Evolutionary conservation across 2,888 invertebrate species (phyloP).

Genomic region (Argyresthia goedartella): DNA sequence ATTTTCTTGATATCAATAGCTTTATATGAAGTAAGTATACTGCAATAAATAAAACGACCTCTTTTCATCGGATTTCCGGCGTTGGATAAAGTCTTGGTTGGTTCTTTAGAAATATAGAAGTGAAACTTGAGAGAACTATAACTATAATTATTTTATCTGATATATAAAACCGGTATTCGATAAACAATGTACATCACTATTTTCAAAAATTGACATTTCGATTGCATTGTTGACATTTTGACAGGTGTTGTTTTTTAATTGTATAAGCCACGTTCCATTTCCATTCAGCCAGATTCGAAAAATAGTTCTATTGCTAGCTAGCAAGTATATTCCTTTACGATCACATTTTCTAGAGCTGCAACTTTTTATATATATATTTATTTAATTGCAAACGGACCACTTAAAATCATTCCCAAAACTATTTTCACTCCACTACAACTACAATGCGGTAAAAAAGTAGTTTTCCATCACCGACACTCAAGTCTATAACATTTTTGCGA

Average conservation of each 20-base stretch:
- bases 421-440: not conserved
- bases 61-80: constrained; percentile 46
- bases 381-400: too few relatives aligned
- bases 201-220: constrained; percentile 23
- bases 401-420: too few relatives aligned
- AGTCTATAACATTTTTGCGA: constrained; percentile 25
- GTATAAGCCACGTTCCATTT: not conserved
- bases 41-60: constrained; percentile 41
- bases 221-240: not conserved
- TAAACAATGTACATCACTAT: constrained; percentile 27
- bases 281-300: constrained; percentile 3
- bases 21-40: constrained; percentile 43
- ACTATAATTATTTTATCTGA: not conserved
- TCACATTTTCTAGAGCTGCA: too few relatives aligned
- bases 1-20: constrained; percentile 64
- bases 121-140: too few relatives aligned
- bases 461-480: constrained; percentile 48
- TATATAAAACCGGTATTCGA: constrained; percentile 6
- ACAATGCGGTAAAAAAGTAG: too few relatives aligned
- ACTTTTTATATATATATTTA: too few relatives aligned
- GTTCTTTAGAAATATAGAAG: too few relatives aligned
- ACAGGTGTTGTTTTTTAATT: constrained; percentile 2
- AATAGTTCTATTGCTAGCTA: not conserved
- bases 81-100: constrained; percentile 7
- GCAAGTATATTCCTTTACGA: not conserved